These are phyloP conservation scores for Hemibates koningsi DNA, from an alignment of 2,113 vertebrate species.

Conservation along the genomic window DNA sequence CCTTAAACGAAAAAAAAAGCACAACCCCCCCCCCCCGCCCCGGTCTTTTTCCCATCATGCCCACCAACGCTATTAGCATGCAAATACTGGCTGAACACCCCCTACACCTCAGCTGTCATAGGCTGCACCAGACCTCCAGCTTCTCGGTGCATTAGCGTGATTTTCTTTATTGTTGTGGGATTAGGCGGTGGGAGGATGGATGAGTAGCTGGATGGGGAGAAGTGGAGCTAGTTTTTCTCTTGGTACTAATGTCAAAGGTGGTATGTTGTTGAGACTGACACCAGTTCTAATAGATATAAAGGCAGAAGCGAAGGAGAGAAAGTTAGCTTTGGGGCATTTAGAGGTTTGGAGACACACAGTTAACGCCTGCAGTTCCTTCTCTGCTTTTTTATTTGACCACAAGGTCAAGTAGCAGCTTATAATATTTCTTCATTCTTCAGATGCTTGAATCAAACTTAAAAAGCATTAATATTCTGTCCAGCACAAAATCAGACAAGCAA, in stretches of 20 bases:
- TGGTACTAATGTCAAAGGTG: constrained; percentile 15
- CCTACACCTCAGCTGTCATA: constrained; percentile 19
- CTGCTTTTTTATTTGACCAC: neutral
- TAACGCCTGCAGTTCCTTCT: neutral
- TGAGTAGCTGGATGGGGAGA: neutral
- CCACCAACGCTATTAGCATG: constrained; percentile 58
- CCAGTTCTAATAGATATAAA: neutral
- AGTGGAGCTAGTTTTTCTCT: neutral
- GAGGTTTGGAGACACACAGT: neutral
- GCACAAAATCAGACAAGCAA: neutral
- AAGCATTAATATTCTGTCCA: neutral
- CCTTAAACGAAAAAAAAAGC: too few species aligned
- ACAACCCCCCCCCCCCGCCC: neutral
- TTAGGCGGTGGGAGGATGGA: constrained; percentile 23
- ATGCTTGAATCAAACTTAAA: neutral
- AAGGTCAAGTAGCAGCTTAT: neutral
- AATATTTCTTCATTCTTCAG: neutral
- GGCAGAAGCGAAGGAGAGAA: neutral
- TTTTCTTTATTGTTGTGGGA: constrained; percentile 55
- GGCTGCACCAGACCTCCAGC: constrained; percentile 17
- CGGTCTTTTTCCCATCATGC: neutral
- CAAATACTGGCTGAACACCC: constrained; percentile 50
- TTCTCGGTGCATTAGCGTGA: constrained; percentile 40
- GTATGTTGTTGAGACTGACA: neutral
- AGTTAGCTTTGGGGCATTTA: neutral